Evolutionary conservation across 1,140 invertebrate species (phyloP), one percentile per base, ranked within the genome.

Genomic region (Brachionus rubens): DNA sequence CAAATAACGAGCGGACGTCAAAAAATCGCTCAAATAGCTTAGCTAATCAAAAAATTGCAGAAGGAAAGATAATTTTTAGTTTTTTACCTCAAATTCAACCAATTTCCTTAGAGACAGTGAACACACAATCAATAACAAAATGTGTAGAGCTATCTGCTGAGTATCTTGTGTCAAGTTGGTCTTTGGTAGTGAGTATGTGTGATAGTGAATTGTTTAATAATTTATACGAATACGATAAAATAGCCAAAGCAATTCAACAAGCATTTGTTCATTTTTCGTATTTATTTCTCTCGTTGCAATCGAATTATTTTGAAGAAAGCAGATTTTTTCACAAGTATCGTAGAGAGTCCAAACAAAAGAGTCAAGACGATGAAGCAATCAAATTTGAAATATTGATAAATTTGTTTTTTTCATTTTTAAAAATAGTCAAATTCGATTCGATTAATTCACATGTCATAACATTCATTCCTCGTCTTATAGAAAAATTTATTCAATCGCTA

Each of bases 51-150:
- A 72, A 72, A 72, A 28, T 72, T 14, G 68, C 68, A 14, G 68
- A 72, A 16, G 68, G 68, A 4, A 72, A 72, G 30, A 72, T 72
- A 16, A 72, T 72, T n/a, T 72, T 72, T 21, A 72, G 68, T 24
- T 72, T 72, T 72, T 72, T 72, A 12, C 68, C 68, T 36, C 68
- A 72, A 30, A 28, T 72, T 30, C 10, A 50, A 16, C 68, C 68
- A 21, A 16, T 72, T 2, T 72, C 68, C 7, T 9, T 36, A 14
- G 16, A 72, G 21, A 48, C 30, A 14, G 24, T 72, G 2, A 30
- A 52, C 9, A 72, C 9, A 10, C 6, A 41, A 2, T 30, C 26
- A 2, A 16, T 72, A 12, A 12, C 21, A 6, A 72, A 33, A 14
- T 7, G 26, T 10, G n/a, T 72, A 14, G 68, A 72, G 50, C 2